phyloP scores from a whole-genome alignment of 2,113 vertebrate genomes.

The Osmerus mordax region DNA sequence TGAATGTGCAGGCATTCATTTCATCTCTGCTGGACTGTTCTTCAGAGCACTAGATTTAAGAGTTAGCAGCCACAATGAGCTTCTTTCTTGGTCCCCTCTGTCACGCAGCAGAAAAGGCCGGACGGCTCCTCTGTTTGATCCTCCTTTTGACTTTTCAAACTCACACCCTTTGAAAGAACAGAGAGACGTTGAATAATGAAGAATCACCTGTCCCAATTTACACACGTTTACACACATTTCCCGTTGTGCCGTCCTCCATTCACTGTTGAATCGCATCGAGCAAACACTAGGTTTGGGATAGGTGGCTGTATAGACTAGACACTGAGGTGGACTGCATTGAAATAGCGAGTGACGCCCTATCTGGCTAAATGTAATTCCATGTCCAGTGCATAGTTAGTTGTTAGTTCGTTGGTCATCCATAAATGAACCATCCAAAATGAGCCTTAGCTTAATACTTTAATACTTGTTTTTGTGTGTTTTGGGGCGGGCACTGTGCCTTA shows the following conservation, averaged over 20 bases:
- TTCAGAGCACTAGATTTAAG: constrained; percentile 17
- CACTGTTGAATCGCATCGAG: neutral
- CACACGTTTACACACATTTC: neutral
- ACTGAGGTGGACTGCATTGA: too few relatives aligned
- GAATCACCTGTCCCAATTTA: neutral
- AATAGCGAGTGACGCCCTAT: too few relatives aligned
- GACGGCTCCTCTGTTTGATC: neutral
- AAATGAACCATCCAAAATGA: too few relatives aligned
- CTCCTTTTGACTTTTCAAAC: constrained; percentile 17
- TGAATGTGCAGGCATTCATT: constrained; percentile 23
- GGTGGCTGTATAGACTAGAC: too few relatives aligned
- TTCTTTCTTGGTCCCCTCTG: constrained; percentile 8
- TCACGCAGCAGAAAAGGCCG: neutral
- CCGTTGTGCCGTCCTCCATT: neutral
- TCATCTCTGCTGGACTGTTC: constrained; percentile 22
- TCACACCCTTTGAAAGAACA: constrained; percentile 1
- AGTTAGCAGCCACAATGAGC: constrained; percentile 13
- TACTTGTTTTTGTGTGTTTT: too few relatives aligned
- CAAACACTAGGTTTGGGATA: neutral
- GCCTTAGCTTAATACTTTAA: too few relatives aligned
- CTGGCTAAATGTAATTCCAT: too few relatives aligned
- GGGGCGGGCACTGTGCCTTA: too few relatives aligned
- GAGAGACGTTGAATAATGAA: neutral
- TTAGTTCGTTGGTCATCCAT: too few relatives aligned
- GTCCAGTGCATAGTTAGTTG: too few relatives aligned